Conservation (phyloP, 2,113 vertebrate species). For the Menura novaehollandiae region DNA sequence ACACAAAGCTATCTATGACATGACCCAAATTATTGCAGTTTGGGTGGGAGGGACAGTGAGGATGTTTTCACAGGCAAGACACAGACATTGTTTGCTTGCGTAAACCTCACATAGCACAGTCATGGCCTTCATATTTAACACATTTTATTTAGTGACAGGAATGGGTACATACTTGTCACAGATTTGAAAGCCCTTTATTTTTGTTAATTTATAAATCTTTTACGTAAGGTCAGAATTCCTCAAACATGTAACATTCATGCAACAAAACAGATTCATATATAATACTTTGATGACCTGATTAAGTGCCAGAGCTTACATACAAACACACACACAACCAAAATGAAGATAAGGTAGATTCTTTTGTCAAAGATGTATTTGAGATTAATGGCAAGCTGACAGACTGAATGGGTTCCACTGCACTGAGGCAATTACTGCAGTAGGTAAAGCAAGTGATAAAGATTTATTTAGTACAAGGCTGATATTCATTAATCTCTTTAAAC, state of each 20-base stretch:
- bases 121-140: background rate
- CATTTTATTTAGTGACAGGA: background rate
- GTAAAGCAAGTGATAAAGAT: constrained; percentile 53
- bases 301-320: background rate
- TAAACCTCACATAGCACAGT: background rate
- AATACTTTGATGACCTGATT: constrained; percentile 16
- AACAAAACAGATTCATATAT: background rate
- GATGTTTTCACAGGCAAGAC: background rate
- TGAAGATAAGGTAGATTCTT: constrained; percentile 32
- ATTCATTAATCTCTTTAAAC: constrained; percentile 69
- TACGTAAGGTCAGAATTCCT: background rate
- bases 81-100: background rate
- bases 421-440: constrained; percentile 40
- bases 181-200: background rate
- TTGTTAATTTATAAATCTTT: background rate
- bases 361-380: constrained; percentile 46
- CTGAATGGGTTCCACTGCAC: constrained; percentile 13
- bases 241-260: background rate
- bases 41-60: background rate
- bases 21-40: background rate
- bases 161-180: background rate
- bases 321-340: background rate
- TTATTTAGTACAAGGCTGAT: constrained; percentile 61
- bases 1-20: background rate
- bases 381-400: constrained; percentile 44